A percentile compares a stretch with the other conserved stretches of the same genome.
Conservation (phyloP, 2,113 vertebrate genomes). For the human region DNA sequence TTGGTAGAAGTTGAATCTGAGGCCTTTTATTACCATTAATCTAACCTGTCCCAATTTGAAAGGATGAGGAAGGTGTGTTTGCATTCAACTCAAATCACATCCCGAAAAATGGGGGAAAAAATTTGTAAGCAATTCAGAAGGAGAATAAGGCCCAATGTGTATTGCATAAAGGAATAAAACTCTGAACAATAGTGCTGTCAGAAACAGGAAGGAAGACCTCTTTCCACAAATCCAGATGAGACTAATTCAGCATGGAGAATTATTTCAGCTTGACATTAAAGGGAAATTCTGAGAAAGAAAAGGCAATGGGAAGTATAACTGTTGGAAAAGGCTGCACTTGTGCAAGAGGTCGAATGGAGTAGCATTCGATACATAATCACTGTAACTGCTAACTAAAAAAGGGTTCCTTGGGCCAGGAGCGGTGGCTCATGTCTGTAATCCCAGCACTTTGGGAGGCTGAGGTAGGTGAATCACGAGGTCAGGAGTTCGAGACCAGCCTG, state of each 20-base stretch:
- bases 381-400: conserved; percentile 60
- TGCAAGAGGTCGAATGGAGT: conserved; percentile 39
- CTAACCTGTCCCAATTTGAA: background rate
- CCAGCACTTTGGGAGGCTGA: too few species aligned
- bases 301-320: conserved; percentile 35
- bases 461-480: too few species aligned
- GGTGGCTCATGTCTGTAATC: too few species aligned
- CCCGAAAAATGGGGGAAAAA: background rate
- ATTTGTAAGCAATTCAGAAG: background rate
- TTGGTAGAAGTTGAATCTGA: background rate
- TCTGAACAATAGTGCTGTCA: background rate
- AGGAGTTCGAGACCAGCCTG: too few species aligned
- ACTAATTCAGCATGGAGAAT: background rate
- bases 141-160: background rate
- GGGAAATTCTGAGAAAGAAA: conserved; percentile 1
- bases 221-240: background rate
- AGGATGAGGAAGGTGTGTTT: background rate
- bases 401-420: background rate
- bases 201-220: background rate
- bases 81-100: background rate
- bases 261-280: background rate
- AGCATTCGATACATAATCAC: conserved; percentile 58
- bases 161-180: background rate
- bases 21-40: background rate
- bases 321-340: conserved; percentile 54